Base-by-base conservation (phyloP, 2,797 vertebrate genomes). In the Dryobates pubescens region DNA sequence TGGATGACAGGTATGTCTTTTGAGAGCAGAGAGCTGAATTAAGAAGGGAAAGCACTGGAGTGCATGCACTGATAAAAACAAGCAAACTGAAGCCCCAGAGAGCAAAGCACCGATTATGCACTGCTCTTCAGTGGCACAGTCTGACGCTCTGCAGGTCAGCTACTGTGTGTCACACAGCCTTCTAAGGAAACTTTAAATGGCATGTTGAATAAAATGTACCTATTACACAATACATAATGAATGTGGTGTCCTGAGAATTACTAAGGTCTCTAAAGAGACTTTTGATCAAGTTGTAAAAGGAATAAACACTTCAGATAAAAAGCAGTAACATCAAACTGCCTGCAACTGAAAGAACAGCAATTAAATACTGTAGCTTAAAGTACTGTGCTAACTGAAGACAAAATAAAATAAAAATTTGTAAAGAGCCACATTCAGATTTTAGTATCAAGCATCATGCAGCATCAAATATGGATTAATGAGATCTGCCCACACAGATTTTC, bases 291-390 rank as follows among this genome's bases (percentile, higher is more conserved):
- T n/a, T 78, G 8, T 47, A 89, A 70, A 88, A 74, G 58, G 30
- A 85, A 76, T 10, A 61, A 90, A 90, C 11, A 24, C 47, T 88
- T 92, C 16, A 65, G 65, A 78, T 43, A 86, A 74, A 83, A 77
- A 56, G 36, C 19, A 77, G 51, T 47, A 51, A 38, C 53, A 86
- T 24, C 24, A 58, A 82, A 78, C 6, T 1, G 0, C 26, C 26
- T 82, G 29, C 43, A 70, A 53, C 5, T 61, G n/a, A 18, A 69
- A 82, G 34, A 1, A 34, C 16, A 86, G 81, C 14, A 88, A n/a
- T 54, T 69, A 78, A 86, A 78, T 18, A 86, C 2, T 2, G 1
- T 7, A 56, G 30, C 29, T 75, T 75, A 30, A 93, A 83, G 51
- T 30, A 72, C 12, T 10, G 18, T 67, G 57, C 63, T 17, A 91